These are phyloP conservation scores for Meloidogyne hapla DNA, from an alignment of 1,140 invertebrate species.

Conservation along the genomic window DNA sequence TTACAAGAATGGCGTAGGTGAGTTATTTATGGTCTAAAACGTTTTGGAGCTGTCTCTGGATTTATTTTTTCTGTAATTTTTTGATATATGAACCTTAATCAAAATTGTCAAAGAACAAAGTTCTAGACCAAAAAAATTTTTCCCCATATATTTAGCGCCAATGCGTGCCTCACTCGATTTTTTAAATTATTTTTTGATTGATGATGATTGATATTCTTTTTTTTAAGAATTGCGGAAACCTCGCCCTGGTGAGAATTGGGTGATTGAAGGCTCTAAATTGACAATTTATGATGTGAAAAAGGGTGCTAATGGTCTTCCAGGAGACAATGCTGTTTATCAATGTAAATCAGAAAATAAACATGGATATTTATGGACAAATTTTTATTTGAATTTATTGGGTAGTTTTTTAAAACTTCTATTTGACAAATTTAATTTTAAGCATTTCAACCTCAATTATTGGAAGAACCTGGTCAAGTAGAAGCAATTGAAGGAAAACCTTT, in stretches of 20 bases:
- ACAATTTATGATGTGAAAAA: constrained; percentile 80
- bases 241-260: constrained; percentile 66
- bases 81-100: too few species aligned
- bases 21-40: background rate
- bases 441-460: constrained; percentile 82
- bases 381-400: constrained; percentile 89
- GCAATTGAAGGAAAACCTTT: constrained; percentile 78
- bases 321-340: constrained; percentile 93
- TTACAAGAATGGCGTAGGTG: constrained; percentile 86
- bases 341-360: constrained; percentile 96
- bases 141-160: too few species aligned
- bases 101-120: too few species aligned
- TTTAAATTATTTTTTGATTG: constrained; percentile 14
- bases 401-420: background rate
- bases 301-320: constrained; percentile 64
- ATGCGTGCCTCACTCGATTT: background rate
- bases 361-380: constrained; percentile 78
- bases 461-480: constrained; percentile 76
- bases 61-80: too few species aligned
- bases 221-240: constrained; percentile 54
- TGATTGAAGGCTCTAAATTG: constrained; percentile 72
- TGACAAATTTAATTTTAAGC: constrained; percentile 67
- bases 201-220: constrained; percentile 14
- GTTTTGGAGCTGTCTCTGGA: too few species aligned
- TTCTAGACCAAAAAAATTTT: too few species aligned